A percentile compares a stretch with the other conserved stretches of the same genome.
phyloP scores from a whole-genome alignment of 2,888 invertebrate species.

The Carpatolechia fugitivella region DNA sequence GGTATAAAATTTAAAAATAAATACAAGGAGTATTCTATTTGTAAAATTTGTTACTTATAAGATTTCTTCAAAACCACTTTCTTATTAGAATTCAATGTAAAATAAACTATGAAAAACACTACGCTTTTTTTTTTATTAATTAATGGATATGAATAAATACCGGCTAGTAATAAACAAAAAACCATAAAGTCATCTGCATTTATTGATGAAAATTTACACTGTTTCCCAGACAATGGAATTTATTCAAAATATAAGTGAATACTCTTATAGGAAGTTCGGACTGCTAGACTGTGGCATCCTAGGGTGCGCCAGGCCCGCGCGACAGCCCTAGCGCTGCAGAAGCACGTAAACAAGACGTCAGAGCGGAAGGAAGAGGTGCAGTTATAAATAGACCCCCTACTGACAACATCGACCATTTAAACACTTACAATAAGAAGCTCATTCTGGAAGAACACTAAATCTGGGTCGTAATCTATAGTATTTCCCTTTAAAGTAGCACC shows the following conservation, averaged over 20 bases:
- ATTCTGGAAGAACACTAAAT: conserved; percentile 53
- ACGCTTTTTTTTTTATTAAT: too few species aligned
- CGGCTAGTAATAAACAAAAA: too few species aligned
- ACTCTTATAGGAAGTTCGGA: neutral
- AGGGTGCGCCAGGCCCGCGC: neutral
- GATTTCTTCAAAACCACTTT: too few species aligned
- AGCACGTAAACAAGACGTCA: conserved; percentile 65
- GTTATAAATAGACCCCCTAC: conserved; percentile 57
- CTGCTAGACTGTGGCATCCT: neutral
- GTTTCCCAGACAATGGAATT: neutral
- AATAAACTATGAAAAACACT: too few species aligned
- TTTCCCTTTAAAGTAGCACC: conserved; percentile 46
- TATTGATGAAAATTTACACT: too few species aligned
- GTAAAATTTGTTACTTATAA: too few species aligned
- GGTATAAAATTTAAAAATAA: neutral
- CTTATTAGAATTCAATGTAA: too few species aligned
- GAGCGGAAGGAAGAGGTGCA: conserved; percentile 42
- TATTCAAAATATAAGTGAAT: neutral
- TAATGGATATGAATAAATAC: too few species aligned
- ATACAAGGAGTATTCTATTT: too few species aligned
- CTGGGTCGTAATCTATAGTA: conserved; percentile 33
- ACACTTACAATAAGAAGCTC: conserved; percentile 84
- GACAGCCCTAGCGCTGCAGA: conserved; percentile 18
- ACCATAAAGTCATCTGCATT: too few species aligned
- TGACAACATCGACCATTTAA: conserved; percentile 16